Percentiles rank a stretch among this genome's conserved stretches.
Conservation (phyloP, 2,797 vertebrate species). For the Heterohyrax brucei region DNA sequence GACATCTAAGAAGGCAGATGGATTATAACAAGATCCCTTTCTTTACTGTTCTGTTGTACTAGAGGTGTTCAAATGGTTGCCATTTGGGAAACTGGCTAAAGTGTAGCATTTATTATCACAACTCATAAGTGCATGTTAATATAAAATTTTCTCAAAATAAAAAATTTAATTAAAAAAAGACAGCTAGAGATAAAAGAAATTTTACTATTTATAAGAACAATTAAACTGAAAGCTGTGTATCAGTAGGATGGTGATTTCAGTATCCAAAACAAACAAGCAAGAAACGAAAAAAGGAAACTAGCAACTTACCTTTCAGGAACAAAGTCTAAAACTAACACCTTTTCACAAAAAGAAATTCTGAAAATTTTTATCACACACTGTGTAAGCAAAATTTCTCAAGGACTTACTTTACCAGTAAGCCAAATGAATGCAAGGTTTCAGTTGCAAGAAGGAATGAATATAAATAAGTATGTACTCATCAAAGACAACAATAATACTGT, state of each 20-base stretch:
- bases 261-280: not conserved
- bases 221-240: not conserved
- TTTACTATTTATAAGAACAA: not conserved
- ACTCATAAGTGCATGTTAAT: not conserved
- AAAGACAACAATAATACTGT: not conserved
- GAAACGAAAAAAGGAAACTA: too few relatives aligned
- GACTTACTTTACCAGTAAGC: not conserved
- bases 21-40: not conserved
- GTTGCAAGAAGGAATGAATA: not conserved
- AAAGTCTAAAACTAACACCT: not conserved
- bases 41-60: not conserved
- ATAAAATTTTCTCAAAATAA: not conserved
- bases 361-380: not conserved
- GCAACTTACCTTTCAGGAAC: not conserved
- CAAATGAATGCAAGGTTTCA: not conserved
- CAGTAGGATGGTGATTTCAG: not conserved
- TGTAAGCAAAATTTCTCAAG: not conserved
- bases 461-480: not conserved
- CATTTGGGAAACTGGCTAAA: not conserved
- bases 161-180: not conserved
- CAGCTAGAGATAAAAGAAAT: not conserved
- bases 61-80: not conserved
- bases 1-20: not conserved
- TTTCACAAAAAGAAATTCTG: not conserved
- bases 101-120: not conserved